Percentiles rank a stretch among this genome's conserved stretches.
Evolutionary conservation across 2,113 vertebrate genomes (phyloP).

Genomic region (Hyperoodon ampullatus): DNA sequence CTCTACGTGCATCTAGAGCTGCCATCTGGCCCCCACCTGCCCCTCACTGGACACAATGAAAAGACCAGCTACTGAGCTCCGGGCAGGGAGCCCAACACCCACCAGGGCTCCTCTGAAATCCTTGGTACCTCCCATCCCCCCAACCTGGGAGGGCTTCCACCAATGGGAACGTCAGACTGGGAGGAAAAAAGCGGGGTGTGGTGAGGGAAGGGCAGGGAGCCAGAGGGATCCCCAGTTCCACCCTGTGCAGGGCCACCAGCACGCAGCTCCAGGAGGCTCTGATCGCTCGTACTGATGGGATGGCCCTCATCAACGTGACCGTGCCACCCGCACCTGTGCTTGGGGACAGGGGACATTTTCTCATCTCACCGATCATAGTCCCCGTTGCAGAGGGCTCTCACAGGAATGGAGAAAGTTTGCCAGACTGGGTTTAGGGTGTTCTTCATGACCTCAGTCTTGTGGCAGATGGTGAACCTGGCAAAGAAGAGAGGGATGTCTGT

Average conservation of each 20-base stretch:
- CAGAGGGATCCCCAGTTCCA: background rate
- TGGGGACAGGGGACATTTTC: background rate
- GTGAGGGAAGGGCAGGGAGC: background rate
- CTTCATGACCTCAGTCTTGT: slow-evolving; percentile 89
- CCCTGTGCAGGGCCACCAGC: accelerated
- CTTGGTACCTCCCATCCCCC: background rate
- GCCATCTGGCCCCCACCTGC: background rate
- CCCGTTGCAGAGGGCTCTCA: slow-evolving; percentile 95
- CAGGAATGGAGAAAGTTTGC: slow-evolving; percentile 94
- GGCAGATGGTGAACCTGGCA: slow-evolving; percentile 88
- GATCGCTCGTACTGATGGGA: accelerated
- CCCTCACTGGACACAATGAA: background rate
- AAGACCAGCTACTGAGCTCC: background rate
- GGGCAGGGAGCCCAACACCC: background rate
- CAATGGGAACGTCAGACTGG: background rate
- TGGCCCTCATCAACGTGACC: accelerated
- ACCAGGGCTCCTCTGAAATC: background rate
- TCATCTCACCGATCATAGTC: slow-evolving; percentile 92
- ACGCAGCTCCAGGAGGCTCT: background rate
- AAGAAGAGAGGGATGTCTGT: background rate
- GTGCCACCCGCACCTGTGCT: background rate
- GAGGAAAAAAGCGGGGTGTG: accelerated
- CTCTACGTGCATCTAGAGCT: background rate
- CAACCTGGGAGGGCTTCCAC: background rate
- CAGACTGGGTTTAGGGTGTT: slow-evolving; percentile 94